Evolutionary conservation across 2,888 invertebrate genomes (phyloP), one percentile per base, ranked within the genome.

Genomic region (Ephialtes manifestator): DNA sequence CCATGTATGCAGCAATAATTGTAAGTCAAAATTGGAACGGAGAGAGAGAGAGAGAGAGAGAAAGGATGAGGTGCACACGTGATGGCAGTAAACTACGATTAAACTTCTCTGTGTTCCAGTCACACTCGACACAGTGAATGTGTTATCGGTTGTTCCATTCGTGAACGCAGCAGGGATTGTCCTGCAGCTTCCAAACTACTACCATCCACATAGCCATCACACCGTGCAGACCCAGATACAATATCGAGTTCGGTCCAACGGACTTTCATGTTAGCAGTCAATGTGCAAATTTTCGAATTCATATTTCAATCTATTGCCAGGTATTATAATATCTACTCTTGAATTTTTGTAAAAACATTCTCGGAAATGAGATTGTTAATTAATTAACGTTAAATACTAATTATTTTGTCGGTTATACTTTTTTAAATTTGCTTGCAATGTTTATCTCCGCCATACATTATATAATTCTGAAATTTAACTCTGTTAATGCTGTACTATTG

Each of bases 11-110:
- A 71, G 70, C 76, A 81, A 71, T 81, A 81, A 76, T 70, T 76
- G 68, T 71, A 76, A 81, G 81, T 70, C 70, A 71, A 83, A 85
- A 86, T 77, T 83, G 60, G 85, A 83, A 60, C 89, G 24, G 63
- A 31, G 31, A 43, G 53, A 46, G 68, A 13, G 58, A 72, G 13
- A 18, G 28, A 43, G 20, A 24, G 68, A 53, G 35, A 43, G 10
- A 43, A 5, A 31, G 35, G 35, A 24, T 2, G 35, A 39, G 39
- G 39, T 39, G 48, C 35, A 46, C 79, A 81, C 84, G 87, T 85
- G 81, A 75, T 83, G 78, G 43, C 81, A 87, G 86, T 88, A 85
- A 89, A 89, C 86, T 88, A 85, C 86, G 87, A 88, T 88, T 88
- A 89, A 90, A 90, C 84, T 90, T 90, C 28, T 35, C 63, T 8